phyloP scores from a whole-genome alignment of 2,888 invertebrate species.

The Platerodrilus igneus region DNA sequence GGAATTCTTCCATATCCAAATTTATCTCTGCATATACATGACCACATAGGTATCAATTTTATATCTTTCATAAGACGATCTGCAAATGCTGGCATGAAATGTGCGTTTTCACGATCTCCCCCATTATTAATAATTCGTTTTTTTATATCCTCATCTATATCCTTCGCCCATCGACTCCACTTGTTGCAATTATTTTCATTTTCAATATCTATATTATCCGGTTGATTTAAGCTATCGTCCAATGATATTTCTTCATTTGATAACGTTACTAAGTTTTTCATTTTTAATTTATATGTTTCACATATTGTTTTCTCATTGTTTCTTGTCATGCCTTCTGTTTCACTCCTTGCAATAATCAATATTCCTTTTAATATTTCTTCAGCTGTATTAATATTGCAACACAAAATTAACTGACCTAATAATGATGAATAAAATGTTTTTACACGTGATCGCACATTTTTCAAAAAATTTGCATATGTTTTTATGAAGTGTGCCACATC shows the following conservation, averaged over 20 bases:
- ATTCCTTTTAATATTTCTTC: conserved; percentile 10
- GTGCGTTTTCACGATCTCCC: conserved; percentile 11
- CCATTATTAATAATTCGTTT: neutral
- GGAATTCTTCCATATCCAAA: conserved; percentile 12
- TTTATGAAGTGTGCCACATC: conserved; percentile 13
- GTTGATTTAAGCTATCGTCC: neutral
- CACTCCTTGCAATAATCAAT: conserved; percentile 1
- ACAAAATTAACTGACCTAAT: conserved; percentile 9
- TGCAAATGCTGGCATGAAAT: conserved; percentile 10
- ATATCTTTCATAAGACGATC: conserved; percentile 9
- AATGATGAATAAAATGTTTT: conserved; percentile 4
- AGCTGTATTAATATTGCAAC: conserved; percentile 2
- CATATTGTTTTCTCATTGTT: neutral
- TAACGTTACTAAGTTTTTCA: neutral
- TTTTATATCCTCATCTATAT: neutral
- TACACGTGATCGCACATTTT: neutral
- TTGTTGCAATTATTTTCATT: conserved; percentile 1
- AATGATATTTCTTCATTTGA: no score
- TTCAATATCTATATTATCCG: conserved; percentile 1
- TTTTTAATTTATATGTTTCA: conserved; percentile 3
- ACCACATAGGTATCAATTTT: conserved; percentile 9
- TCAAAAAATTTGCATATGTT: conserved; percentile 10
- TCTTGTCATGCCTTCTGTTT: conserved; percentile 8
- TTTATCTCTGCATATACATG: conserved; percentile 1
- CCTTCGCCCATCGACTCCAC: conserved; percentile 5